Percentiles rank a stretch among this genome's conserved stretches.
These are phyloP conservation scores for Lampris incognitus DNA, from an alignment of 2,113 vertebrate species.

Conservation along the genomic window DNA sequence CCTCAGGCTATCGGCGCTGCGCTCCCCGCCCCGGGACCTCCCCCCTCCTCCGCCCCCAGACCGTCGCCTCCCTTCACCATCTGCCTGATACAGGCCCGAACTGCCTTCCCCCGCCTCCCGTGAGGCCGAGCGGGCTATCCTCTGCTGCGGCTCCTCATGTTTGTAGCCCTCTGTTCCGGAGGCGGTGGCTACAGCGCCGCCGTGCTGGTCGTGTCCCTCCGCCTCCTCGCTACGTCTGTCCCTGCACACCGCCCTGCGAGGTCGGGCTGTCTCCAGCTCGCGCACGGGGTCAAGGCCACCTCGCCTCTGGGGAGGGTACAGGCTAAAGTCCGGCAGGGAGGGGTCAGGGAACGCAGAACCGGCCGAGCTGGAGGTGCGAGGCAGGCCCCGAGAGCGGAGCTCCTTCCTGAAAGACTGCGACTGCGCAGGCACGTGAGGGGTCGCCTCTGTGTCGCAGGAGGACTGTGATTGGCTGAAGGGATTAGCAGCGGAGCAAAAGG, in stretches of 20 bases:
- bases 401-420: conserved; percentile 96
- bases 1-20: conserved; percentile 92
- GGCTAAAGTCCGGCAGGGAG: conserved; percentile 90
- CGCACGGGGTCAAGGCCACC: conserved; percentile 93
- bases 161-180: conserved; percentile 75
- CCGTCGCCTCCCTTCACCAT: conserved; percentile 69
- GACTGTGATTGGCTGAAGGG: conserved; percentile 89
- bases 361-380: conserved; percentile 96
- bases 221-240: conserved; percentile 78
- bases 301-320: conserved; percentile 91
- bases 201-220: conserved; percentile 85
- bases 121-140: conserved; percentile 79
- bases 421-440: conserved; percentile 87
- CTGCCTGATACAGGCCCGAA: conserved; percentile 79
- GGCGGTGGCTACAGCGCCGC: conserved; percentile 73
- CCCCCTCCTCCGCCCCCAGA: conserved; percentile 74
- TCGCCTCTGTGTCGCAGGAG: conserved; percentile 89
- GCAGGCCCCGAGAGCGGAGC: conserved; percentile 92
- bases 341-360: conserved; percentile 94
- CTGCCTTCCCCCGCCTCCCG: conserved; percentile 78
- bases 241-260: conserved; percentile 84
- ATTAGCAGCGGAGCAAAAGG: conserved; percentile 86
- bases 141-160: conserved; percentile 77
- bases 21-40: conserved; percentile 87
- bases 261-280: conserved; percentile 91